Conservation (phyloP, 2,113 vertebrate species). For the Corydoras sp. region DNA sequence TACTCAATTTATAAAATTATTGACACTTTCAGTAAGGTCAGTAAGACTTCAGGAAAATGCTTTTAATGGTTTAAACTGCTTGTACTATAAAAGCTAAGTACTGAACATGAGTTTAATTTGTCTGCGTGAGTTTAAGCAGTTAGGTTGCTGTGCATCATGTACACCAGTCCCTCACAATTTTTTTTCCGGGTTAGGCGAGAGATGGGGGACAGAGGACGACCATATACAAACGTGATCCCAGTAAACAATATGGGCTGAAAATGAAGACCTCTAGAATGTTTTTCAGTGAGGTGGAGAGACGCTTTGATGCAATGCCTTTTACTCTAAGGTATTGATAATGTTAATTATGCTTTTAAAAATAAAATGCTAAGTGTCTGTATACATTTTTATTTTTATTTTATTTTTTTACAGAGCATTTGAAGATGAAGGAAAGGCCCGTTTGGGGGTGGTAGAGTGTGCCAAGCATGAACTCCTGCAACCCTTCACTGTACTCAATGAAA, state of each 20-base stretch:
- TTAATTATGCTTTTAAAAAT: no score
- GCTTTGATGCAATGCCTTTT: constrained; percentile 97
- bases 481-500: constrained; percentile 93
- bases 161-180: no score
- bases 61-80: no score
- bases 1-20: no score
- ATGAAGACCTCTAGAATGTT: constrained; percentile 98
- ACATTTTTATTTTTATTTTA: no score
- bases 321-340: constrained; percentile 77
- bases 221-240: constrained; percentile 94
- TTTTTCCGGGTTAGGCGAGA: constrained; percentile 68
- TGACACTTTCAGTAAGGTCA: no score
- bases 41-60: no score
- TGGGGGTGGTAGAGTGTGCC: constrained; percentile 94
- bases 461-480: constrained; percentile 95
- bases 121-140: no score
- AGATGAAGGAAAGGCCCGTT: constrained; percentile 89
- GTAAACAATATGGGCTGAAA: constrained; percentile 93
- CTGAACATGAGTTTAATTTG: no score
- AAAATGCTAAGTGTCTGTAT: neutral
- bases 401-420: constrained; percentile 78
- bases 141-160: no score
- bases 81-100: no score
- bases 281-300: constrained; percentile 94
- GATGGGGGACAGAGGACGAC: constrained; percentile 94